Conservation (phyloP, 2,888 invertebrate species). For the Zelleria hepariella region DNA sequence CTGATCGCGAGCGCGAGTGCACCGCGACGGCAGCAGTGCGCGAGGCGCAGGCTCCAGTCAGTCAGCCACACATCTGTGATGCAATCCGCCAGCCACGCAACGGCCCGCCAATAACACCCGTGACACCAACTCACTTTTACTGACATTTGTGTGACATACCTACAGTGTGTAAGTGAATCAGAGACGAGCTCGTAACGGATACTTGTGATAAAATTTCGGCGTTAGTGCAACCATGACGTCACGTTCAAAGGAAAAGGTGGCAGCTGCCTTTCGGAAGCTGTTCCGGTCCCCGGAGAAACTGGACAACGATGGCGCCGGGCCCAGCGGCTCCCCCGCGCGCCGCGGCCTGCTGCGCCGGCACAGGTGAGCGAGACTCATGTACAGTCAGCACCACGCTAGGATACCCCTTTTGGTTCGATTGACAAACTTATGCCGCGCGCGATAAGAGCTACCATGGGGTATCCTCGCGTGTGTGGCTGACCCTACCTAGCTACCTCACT, state of each 20-base stretch:
- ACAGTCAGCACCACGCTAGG: not conserved
- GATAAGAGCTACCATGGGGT: too few relatives aligned
- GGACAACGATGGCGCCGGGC: conserved; percentile 74
- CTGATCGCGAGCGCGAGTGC: conserved; percentile 27
- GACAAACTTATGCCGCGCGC: too few relatives aligned
- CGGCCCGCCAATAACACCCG: conserved; percentile 12
- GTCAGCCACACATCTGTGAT: conserved; percentile 31
- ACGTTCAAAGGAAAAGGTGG: conserved; percentile 85
- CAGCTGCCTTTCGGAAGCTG: conserved; percentile 83
- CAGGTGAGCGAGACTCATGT: conserved; percentile 33
- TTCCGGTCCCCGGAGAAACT: conserved; percentile 82
- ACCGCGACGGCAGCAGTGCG: conserved; percentile 16
- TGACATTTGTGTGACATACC: not conserved
- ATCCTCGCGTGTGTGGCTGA: not conserved
- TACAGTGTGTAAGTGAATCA: not conserved
- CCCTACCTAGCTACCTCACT: too few relatives aligned
- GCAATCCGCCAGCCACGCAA: conserved; percentile 23
- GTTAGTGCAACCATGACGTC: conserved; percentile 73
- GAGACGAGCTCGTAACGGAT: not conserved
- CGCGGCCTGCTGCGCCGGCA: conserved; percentile 64
- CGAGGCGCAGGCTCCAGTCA: conserved; percentile 15
- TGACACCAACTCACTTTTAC: not conserved
- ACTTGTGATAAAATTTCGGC: not conserved
- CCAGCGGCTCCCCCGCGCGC: conserved; percentile 74
- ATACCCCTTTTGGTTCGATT: not conserved